Conservation (phyloP, 2,797 vertebrate genomes). For the Myotis pilosus region DNA sequence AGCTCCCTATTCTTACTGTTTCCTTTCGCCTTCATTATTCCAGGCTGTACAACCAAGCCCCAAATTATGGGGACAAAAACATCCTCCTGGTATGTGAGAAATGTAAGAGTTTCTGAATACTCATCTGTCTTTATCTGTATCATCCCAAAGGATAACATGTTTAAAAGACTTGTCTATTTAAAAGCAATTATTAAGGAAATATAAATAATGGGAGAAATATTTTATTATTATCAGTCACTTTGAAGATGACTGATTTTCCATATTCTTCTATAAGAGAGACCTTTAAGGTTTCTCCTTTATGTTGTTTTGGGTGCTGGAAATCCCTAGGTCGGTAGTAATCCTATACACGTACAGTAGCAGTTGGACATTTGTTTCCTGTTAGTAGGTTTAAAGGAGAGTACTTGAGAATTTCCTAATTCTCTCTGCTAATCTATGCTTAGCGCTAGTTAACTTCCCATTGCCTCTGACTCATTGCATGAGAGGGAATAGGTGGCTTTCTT, state of each 20-base stretch:
- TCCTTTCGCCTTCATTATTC: background rate
- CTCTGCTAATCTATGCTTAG: background rate
- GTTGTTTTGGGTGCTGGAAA: background rate
- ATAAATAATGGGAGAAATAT: background rate
- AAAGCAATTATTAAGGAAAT: constrained; percentile 7
- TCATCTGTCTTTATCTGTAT: background rate
- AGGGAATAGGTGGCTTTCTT: background rate
- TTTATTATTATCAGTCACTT: background rate
- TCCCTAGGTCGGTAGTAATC: background rate
- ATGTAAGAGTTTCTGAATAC: background rate
- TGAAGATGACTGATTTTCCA: background rate
- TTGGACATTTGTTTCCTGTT: background rate
- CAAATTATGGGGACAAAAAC: background rate
- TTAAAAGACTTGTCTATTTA: background rate
- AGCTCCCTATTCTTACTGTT: background rate
- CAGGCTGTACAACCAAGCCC: background rate
- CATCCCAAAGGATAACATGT: background rate
- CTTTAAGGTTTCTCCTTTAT: background rate
- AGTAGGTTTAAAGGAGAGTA: background rate
- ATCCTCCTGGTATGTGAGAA: background rate
- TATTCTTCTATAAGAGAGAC: background rate
- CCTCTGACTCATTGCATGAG: background rate
- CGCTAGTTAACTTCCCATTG: background rate
- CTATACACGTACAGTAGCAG: background rate
- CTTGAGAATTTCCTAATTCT: background rate